phyloP scores from a whole-genome alignment of 2,797 vertebrate genomes.

The Aphelocoma californica region DNA sequence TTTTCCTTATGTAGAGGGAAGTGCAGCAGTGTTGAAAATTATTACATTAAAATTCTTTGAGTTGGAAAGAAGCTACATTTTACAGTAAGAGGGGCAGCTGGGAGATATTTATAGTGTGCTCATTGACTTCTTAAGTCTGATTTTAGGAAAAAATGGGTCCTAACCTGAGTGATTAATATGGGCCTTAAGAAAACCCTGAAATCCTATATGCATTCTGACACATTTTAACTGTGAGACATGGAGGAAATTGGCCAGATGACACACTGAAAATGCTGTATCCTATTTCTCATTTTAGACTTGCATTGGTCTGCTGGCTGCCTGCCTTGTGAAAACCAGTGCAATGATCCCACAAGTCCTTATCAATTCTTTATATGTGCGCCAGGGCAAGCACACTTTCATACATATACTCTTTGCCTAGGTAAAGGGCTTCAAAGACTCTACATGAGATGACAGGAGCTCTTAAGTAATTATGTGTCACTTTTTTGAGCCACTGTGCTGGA shows the following conservation, averaged over 20 bases:
- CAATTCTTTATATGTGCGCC: neutral
- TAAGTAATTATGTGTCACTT: neutral
- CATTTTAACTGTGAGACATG: neutral
- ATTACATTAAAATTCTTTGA: neutral
- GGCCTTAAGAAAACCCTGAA: neutral
- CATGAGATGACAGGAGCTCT: neutral
- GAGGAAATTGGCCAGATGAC: neutral
- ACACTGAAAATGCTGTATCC: neutral
- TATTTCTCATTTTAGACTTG: neutral
- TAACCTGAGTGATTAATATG: neutral
- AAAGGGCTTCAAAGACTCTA: neutral
- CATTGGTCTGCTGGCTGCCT: neutral
- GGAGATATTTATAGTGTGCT: neutral
- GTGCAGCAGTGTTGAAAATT: neutral
- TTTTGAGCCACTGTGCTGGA: neutral
- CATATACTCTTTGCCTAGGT: neutral
- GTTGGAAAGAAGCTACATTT: neutral
- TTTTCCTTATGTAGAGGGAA: neutral
- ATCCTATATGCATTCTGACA: neutral
- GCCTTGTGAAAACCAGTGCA: neutral
- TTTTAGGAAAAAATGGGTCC: neutral
- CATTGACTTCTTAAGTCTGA: neutral
- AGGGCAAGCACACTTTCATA: neutral
- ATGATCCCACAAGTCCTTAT: neutral
- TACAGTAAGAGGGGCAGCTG: neutral